phyloP scores from a whole-genome alignment of 2,113 vertebrate genomes.

The Lepus europaeus region DNA sequence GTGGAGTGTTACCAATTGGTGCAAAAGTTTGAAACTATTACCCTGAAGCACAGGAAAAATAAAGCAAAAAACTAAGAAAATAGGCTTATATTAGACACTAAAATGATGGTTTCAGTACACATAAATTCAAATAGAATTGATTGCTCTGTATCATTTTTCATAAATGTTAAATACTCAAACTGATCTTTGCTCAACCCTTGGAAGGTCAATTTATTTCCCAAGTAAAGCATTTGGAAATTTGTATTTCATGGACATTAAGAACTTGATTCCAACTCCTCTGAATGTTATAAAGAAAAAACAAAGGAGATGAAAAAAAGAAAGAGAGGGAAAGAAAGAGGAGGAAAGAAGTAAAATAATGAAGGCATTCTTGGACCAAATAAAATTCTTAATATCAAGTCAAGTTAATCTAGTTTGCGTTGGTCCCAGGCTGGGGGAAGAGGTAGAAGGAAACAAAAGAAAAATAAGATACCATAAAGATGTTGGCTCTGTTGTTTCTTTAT shows the following conservation, averaged over 20 bases:
- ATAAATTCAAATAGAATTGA: not conserved
- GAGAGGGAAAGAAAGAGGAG: not conserved
- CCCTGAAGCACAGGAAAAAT: not conserved
- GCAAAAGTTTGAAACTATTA: not conserved
- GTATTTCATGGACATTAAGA: not conserved
- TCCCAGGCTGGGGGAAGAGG: not conserved
- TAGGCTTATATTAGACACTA: not conserved
- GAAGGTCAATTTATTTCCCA: conserved; percentile 47
- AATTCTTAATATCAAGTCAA: not conserved
- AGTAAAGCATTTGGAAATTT: not conserved
- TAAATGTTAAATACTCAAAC: not conserved
- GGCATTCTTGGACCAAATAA: not conserved
- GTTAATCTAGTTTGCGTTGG: not conserved
- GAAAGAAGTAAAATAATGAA: not conserved
- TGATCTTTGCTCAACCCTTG: conserved; percentile 24
- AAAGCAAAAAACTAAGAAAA: not conserved
- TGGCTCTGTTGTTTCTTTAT: too few species aligned
- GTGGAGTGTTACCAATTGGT: not conserved
- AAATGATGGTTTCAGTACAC: not conserved
- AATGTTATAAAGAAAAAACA: not conserved
- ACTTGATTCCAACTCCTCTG: not conserved
- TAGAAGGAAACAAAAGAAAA: not conserved
- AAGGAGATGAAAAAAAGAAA: not conserved
- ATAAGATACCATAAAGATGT: not conserved
- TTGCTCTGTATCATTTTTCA: conserved; percentile 27